Evolutionary conservation across 2,113 vertebrate species (phyloP).

Genomic region (Malurus alboscapulatus): DNA sequence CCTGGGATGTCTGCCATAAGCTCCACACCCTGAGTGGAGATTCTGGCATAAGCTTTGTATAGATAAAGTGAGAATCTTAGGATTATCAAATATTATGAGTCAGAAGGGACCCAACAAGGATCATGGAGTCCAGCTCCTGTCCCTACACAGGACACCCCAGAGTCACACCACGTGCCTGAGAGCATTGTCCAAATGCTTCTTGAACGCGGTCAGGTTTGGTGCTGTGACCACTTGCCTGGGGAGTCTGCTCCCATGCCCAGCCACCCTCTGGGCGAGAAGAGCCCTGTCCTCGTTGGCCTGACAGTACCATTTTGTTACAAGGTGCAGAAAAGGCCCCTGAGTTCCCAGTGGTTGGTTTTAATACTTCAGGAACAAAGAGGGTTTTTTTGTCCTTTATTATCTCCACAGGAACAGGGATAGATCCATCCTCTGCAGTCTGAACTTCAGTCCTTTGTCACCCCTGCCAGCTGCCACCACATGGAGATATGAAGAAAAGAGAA

Average conservation of each 20-base stretch:
- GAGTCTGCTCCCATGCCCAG: not conserved
- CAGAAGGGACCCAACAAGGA: not conserved
- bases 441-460: not conserved
- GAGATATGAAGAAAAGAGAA: not conserved
- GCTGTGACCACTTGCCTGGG: not conserved
- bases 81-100: not conserved
- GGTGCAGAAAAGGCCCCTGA: not conserved
- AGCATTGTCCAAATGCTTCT: not conserved
- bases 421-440: not conserved
- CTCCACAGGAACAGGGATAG: not conserved
- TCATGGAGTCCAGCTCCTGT: not conserved
- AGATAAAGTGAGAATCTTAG: not conserved
- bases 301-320: not conserved
- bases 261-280: not conserved
- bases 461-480: not conserved
- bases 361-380: not conserved
- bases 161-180: not conserved
- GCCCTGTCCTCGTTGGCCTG: not conserved
- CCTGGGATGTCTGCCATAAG: not conserved
- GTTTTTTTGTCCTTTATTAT: not conserved
- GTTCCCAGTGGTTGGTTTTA: not conserved
- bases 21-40: not conserved
- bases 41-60: not conserved
- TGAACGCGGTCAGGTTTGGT: not conserved
- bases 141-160: not conserved